Conservation (phyloP, 2,113 vertebrate genomes). For the Dolichallabes microphthalmus region DNA sequence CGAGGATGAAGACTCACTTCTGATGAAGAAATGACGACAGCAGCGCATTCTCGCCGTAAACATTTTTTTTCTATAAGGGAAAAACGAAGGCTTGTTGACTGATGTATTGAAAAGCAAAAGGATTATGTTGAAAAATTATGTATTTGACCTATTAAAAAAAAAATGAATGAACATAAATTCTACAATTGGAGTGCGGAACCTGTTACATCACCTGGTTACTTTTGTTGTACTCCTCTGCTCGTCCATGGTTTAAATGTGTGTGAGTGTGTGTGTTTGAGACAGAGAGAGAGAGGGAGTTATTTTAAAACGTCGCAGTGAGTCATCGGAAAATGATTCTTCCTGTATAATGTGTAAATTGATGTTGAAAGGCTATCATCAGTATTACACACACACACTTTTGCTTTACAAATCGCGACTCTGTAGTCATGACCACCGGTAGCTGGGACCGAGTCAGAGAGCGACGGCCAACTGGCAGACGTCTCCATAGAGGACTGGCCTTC, state of each 20-base stretch:
- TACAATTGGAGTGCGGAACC: no score
- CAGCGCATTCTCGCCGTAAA: no score
- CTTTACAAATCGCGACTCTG: not conserved
- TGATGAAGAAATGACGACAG: no score
- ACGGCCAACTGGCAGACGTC: not conserved
- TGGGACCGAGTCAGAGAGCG: not conserved
- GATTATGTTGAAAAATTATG: no score
- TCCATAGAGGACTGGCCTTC: not conserved
- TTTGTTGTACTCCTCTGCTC: constrained; percentile 4
- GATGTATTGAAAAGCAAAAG: no score
- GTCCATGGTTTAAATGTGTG: not conserved
- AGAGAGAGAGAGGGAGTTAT: not conserved
- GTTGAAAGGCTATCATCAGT: constrained; percentile 7
- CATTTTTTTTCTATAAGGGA: no score
- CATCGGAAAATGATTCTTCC: constrained; percentile 10
- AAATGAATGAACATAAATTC: no score
- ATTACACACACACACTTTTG: not conserved
- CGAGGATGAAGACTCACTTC: no score
- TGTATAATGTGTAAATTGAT: constrained; percentile 6
- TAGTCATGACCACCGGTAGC: constrained; percentile 11
- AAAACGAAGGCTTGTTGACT: no score
- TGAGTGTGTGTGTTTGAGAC: not conserved
- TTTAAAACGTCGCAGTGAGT: constrained; percentile 1
- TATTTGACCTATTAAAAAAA: no score
- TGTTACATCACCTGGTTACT: constrained; percentile 29